Evolutionary conservation across 2,113 vertebrate genomes (phyloP).

Genomic region (Ceuthmochares aereus): DNA sequence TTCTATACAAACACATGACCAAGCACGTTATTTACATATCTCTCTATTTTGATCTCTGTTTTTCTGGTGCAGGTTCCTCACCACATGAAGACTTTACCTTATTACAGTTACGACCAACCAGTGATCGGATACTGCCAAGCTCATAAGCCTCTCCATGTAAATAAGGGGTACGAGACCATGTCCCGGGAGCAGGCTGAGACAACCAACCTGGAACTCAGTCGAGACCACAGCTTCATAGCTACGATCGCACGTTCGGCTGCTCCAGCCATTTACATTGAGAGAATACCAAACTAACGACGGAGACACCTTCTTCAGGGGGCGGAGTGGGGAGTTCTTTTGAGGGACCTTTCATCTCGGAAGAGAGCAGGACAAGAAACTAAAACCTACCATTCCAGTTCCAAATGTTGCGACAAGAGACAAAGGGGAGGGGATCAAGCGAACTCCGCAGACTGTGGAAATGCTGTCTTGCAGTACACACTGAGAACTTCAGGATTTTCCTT

Average conservation of each 20-base stretch:
- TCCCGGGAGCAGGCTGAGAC: conserved; percentile 66
- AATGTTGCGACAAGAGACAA: not conserved
- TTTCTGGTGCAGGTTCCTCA: conserved; percentile 71
- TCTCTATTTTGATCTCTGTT: not conserved
- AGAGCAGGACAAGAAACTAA: not conserved
- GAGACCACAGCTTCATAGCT: conserved; percentile 81
- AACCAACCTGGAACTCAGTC: conserved; percentile 75
- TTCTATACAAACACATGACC: fast-evolving
- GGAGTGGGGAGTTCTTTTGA: not conserved
- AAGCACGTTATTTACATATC: fast-evolving
- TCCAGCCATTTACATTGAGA: conserved; percentile 83
- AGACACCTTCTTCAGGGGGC: not conserved
- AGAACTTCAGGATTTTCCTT: conserved; percentile 65
- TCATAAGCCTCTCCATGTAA: conserved; percentile 80
- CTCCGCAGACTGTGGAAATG: not conserved
- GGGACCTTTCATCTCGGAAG: not conserved
- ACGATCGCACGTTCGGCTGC: conserved; percentile 83
- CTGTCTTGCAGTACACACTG: not conserved
- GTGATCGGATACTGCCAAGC: conserved; percentile 83
- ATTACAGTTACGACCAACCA: conserved; percentile 80
- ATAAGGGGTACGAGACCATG: conserved; percentile 75
- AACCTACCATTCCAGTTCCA: not conserved
- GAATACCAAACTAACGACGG: conserved; percentile 77
- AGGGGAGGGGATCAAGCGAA: not conserved
- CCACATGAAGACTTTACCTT: conserved; percentile 82